These are phyloP conservation scores for Orchesella cincta DNA, from an alignment of 1,140 invertebrate genomes.

Conservation along the genomic window DNA sequence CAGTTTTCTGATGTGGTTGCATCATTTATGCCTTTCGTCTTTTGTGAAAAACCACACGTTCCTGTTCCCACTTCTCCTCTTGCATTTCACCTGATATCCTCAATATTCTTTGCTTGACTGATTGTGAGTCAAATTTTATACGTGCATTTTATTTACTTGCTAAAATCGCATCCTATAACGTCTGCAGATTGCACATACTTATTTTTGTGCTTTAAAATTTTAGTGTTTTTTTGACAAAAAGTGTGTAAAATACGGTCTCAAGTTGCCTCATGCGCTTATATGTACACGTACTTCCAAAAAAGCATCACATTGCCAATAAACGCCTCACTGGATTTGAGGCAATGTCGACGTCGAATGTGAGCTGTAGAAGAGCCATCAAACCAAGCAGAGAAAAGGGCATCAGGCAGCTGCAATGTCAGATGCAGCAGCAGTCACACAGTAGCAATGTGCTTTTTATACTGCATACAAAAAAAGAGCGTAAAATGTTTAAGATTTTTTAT, in stretches of 20 bases:
- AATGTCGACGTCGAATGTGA: not conserved
- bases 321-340: not conserved
- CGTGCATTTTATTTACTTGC: not conserved
- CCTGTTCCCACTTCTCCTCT: not conserved
- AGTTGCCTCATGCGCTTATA: too few species aligned
- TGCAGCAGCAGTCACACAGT: not conserved
- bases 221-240: too few species aligned
- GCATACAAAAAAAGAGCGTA: not conserved
- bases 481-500: not conserved
- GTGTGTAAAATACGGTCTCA: too few species aligned
- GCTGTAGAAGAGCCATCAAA: too few species aligned
- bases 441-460: not conserved
- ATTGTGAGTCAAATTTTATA: not conserved
- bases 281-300: not conserved
- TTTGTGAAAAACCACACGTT: constrained; percentile 3
- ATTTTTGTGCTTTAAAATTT: not conserved
- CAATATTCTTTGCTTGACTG: not conserved
- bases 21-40: not conserved
- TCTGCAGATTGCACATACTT: too few species aligned
- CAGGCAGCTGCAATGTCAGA: constrained; percentile 11
- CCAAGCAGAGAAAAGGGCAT: not conserved
- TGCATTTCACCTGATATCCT: not conserved
- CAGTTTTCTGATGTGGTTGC: constrained; percentile 11
- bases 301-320: not conserved
- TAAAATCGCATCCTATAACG: too few species aligned